phyloP scores from a whole-genome alignment of 1,140 invertebrate genomes.

The Solenopsis invicta region DNA sequence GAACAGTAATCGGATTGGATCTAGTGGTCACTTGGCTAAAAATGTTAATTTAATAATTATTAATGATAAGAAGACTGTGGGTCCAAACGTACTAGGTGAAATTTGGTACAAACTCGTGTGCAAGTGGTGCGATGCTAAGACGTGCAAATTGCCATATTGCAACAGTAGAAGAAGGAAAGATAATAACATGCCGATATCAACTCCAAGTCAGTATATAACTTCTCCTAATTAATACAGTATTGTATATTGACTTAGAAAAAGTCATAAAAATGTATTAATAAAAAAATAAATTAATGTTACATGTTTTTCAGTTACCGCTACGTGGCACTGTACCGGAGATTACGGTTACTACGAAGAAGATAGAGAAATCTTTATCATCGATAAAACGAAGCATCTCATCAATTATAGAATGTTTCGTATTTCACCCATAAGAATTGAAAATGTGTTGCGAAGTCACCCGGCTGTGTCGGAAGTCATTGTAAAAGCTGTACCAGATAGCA shows the following conservation, averaged over 20 bases:
- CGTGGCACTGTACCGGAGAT: slow-evolving; percentile 19
- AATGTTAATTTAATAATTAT: neutral
- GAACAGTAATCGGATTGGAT: neutral
- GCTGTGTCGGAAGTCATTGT: neutral
- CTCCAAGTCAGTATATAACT: neutral
- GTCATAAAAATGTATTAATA: neutral
- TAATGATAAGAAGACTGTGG: neutral
- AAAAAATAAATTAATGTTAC: neutral
- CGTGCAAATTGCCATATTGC: neutral
- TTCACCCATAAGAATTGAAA: neutral
- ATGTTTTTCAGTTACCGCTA: neutral
- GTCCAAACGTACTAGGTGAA: neutral
- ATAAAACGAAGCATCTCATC: neutral
- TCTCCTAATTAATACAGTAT: neutral
- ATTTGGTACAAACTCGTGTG: neutral
- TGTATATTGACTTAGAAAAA: too few species aligned
- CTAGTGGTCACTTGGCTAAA: neutral
- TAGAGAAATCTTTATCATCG: neutral
- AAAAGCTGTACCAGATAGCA: fast-evolving
- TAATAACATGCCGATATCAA: neutral
- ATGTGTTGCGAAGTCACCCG: neutral
- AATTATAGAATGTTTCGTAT: neutral
- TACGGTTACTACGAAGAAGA: neutral
- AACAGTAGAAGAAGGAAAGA: neutral
- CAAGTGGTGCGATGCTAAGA: neutral